Evolutionary conservation across 2,797 vertebrate species (phyloP).

Genomic region (Sphenopsis melanotis): DNA sequence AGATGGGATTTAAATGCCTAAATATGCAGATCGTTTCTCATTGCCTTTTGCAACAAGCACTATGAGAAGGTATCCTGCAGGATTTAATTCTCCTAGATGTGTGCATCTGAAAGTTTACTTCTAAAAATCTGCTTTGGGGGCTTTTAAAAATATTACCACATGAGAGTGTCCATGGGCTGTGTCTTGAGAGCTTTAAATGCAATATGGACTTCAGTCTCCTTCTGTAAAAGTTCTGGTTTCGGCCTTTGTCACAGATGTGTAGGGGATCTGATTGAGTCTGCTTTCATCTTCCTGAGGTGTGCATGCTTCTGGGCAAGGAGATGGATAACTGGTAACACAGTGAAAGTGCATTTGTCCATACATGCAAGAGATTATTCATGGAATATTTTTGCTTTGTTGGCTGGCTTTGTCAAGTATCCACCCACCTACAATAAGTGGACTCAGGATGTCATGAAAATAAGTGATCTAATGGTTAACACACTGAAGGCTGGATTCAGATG

Average conservation of each 20-base stretch:
- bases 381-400: not conserved
- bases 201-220: not conserved
- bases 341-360: not conserved
- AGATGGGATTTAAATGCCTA: not conserved
- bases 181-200: not conserved
- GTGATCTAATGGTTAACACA: not conserved
- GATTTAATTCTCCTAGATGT: not conserved
- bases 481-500: not conserved
- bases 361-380: not conserved
- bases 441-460: not conserved
- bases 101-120: not conserved
- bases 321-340: not conserved
- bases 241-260: not conserved
- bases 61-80: not conserved
- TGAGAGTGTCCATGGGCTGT: not conserved
- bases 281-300: not conserved
- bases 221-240: not conserved
- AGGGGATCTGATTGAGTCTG: not conserved
- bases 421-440: not conserved
- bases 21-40: not conserved
- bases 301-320: not conserved
- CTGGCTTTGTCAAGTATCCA: not conserved
- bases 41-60: not conserved
- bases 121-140: not conserved
- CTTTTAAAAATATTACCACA: not conserved